Percentiles rank a stretch among this genome's conserved stretches.
Conservation (phyloP, 2,888 invertebrate genomes). For the Dolichomitus sp. region DNA sequence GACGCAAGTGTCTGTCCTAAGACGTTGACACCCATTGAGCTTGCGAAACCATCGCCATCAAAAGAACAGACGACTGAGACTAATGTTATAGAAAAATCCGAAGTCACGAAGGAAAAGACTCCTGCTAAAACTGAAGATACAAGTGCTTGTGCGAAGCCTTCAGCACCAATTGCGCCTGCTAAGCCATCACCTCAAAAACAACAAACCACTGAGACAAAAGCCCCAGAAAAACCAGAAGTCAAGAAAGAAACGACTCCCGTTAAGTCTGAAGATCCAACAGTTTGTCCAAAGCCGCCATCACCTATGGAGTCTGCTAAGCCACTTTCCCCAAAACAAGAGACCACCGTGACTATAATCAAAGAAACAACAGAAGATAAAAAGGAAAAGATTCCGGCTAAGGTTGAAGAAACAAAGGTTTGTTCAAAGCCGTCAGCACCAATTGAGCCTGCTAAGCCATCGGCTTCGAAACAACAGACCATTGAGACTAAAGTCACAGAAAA, state of each 20-base stretch:
- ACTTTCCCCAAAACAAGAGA: neutral
- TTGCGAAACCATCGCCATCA: neutral
- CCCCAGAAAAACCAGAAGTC: neutral
- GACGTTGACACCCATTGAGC: neutral
- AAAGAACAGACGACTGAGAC: neutral
- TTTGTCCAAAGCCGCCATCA: neutral
- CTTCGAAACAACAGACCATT: neutral
- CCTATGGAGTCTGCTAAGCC: neutral
- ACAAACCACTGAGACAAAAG: neutral
- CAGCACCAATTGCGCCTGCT: neutral
- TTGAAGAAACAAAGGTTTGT: neutral
- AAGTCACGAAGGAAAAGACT: neutral
- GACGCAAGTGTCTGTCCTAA: constrained; percentile 9
- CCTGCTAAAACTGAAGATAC: neutral
- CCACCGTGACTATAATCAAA: neutral
- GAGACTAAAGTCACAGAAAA: neutral
- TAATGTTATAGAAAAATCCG: neutral
- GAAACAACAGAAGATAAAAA: neutral
- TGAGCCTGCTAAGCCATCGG: neutral
- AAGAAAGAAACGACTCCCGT: neutral
- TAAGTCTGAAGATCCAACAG: constrained; percentile 1
- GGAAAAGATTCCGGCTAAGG: neutral
- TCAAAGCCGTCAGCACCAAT: neutral
- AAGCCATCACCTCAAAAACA: neutral
- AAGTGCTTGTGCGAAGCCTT: neutral